Evolutionary conservation across 2,113 vertebrate genomes (phyloP).

Genomic region (Nothobranchius kuhntae): DNA sequence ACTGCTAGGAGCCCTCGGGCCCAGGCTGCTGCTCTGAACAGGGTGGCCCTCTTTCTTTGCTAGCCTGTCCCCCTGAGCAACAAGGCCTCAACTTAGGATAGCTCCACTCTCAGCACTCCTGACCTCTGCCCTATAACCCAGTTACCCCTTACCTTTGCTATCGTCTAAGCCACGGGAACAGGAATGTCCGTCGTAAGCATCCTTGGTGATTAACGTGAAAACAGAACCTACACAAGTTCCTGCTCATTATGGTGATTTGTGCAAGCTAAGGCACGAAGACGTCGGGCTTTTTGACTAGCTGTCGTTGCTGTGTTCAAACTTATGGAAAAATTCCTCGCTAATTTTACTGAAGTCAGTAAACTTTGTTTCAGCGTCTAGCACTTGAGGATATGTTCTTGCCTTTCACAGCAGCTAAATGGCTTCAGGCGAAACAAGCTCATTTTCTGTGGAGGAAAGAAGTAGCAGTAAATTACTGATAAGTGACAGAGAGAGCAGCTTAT

Average conservation of each 20-base stretch:
- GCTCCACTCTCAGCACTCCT: constrained; percentile 45
- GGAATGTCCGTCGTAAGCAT: constrained; percentile 48
- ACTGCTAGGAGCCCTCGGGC: constrained; percentile 57
- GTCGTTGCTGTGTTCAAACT: constrained; percentile 22
- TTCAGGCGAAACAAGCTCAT: constrained; percentile 61
- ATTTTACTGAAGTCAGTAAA: constrained; percentile 60
- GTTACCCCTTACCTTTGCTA: constrained; percentile 54
- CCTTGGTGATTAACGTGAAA: constrained; percentile 63
- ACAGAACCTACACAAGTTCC: constrained; percentile 25
- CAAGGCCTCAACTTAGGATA: constrained; percentile 45
- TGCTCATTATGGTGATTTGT: constrained; percentile 34
- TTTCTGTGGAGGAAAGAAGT: constrained; percentile 64
- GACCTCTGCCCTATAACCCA: constrained; percentile 59
- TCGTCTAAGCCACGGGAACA: constrained; percentile 55
- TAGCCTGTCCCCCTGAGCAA: constrained; percentile 59
- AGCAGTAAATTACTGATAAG: constrained; percentile 77
- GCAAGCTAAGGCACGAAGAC: constrained; percentile 51
- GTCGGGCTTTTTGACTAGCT: constrained; percentile 13
- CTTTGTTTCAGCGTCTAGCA: constrained; percentile 32
- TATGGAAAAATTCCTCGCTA: constrained; percentile 54
- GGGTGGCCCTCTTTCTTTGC: constrained; percentile 66
- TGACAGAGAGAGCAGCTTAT: constrained; percentile 70
- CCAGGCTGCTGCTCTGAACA: constrained; percentile 57
- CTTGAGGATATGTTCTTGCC: constrained; percentile 46
- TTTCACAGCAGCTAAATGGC: constrained; percentile 49